phyloP scores from a whole-genome alignment of 2,888 invertebrate genomes.

The Pherbina coryleti region DNA sequence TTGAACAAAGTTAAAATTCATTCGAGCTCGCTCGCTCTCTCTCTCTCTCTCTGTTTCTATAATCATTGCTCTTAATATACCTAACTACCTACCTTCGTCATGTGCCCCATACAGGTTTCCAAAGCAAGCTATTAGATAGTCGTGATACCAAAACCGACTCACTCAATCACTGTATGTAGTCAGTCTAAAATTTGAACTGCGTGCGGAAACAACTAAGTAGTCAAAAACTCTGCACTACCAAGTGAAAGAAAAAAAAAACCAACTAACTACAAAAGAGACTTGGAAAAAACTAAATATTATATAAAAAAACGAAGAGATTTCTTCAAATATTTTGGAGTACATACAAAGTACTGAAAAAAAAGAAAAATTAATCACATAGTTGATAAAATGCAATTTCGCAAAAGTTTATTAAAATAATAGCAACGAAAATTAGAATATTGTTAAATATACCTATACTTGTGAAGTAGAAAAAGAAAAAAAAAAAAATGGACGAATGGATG shows the following conservation, averaged over 20 bases:
- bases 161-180: slow-evolving; percentile 12
- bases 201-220: slow-evolving; percentile 40
- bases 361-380: not conserved
- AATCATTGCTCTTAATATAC: not conserved
- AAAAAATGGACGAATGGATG: not conserved
- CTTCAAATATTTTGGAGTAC: too few relatives aligned
- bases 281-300: too few relatives aligned
- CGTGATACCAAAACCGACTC: slow-evolving; percentile 1
- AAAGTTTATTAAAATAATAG: not conserved
- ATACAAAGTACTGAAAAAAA: not conserved
- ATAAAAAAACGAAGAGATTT: too few relatives aligned
- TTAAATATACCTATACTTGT: not conserved
- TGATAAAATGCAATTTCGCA: not conserved
- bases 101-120: slow-evolving; percentile 33
- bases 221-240: not conserved
- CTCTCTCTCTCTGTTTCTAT: not conserved
- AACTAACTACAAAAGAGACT: not conserved
- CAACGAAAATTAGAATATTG: slow-evolving; percentile 5
- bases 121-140: slow-evolving; percentile 26
- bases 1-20: not conserved
- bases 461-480: not conserved
- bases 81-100: not conserved
- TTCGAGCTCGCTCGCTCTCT: slow-evolving; percentile 3
- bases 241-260: not conserved
- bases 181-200: slow-evolving; percentile 43